Evolutionary conservation across 2,113 vertebrate genomes (phyloP).

Genomic region (Phaetusa simplex): DNA sequence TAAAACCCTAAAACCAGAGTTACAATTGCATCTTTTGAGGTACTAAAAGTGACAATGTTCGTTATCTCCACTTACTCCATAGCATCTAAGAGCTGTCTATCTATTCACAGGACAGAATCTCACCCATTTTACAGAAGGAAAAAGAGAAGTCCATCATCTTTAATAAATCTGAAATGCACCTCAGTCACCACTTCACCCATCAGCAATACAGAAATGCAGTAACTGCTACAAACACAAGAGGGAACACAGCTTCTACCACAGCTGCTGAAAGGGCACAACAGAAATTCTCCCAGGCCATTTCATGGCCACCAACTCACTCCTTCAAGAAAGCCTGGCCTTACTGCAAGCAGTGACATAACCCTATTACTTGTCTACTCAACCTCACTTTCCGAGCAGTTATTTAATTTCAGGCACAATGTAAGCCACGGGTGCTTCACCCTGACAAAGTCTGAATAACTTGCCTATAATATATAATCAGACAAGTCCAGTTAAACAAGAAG

Average conservation of each 20-base stretch:
- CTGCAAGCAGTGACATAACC: neutral
- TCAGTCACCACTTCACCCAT: neutral
- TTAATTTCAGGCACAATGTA: neutral
- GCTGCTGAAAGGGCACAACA: neutral
- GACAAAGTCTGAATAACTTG: neutral
- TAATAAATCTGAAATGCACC: neutral
- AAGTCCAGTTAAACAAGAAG: neutral
- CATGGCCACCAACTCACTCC: neutral
- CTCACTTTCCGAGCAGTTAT: neutral
- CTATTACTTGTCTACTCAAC: neutral
- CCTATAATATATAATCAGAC: neutral
- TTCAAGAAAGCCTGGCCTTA: neutral
- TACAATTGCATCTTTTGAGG: neutral
- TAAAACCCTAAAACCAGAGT: neutral
- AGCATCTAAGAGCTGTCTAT: neutral
- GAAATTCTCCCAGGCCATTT: neutral
- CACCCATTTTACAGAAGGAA: neutral
- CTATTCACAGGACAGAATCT: neutral
- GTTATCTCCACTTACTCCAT: neutral
- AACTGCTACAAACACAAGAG: neutral
- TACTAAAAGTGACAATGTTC: neutral
- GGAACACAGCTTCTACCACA: neutral
- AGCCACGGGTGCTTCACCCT: neutral
- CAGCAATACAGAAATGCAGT: neutral
- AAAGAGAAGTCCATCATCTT: neutral